Base-by-base conservation (phyloP, 2,113 vertebrate species). In the Cinclus mexicanus region DNA sequence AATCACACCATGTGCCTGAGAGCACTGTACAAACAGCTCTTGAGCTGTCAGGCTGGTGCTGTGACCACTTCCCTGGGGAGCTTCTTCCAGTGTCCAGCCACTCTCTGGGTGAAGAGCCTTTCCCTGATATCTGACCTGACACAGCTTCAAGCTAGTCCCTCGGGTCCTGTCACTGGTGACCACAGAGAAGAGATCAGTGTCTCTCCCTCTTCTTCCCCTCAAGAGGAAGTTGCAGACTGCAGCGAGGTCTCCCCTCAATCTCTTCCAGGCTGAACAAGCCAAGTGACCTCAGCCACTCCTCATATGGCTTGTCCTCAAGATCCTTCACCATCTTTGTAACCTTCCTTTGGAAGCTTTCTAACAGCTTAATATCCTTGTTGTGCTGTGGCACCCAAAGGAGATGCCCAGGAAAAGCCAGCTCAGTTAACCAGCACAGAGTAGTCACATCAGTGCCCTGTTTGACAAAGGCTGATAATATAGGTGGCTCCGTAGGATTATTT, bases 171-270 rank as follows among this genome's bases (percentile, higher is more conserved):
- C 78, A n/a, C 37, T 59, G 31, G 44, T 10, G 33, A 39, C 33
- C 8, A 14, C 2, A 75, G 10, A 42, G 29, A 6, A 57, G 35
- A n/a, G 24, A 21, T 39, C 28, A n/a, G 23, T 59, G 33, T 0
- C 60, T 82, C 28, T 2, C 23, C 11, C 23, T 60, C 8, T 13
- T 19, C 53, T n/a, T 46, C 1, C 23, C 9, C 16, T 60, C 20
- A 21, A 0, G 0, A n/a, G 19, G 44, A 46, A 15, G 60, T 17
- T 82, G 12, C 3, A 33, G 33, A n/a, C 39, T 53, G 46, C n/a
- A 24, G 1, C 24, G 33, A 3, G 16, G 19, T 65, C 11, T 64
- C 12, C 5, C 28, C 33, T 67, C 28, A 37, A 17, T 69, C 29
- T 76, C 47, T 11, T 68, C 41, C 56, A 28, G 25, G 47, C 31